Evolutionary conservation across 2,888 invertebrate species (phyloP), one percentile per base, ranked within the genome.

Genomic region (Stomorhina lunata): DNA sequence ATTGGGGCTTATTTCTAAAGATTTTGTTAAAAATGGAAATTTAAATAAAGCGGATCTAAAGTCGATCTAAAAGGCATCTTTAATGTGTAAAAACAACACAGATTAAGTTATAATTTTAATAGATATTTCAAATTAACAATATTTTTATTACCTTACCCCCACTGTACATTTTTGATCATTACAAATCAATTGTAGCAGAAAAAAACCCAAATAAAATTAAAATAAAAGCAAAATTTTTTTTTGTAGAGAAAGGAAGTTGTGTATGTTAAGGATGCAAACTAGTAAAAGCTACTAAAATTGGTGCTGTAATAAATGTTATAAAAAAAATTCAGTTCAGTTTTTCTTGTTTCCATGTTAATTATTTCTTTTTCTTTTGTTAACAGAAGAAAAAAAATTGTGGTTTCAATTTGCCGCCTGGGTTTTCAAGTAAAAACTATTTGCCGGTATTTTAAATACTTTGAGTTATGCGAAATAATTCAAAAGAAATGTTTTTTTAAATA

Each of bases 201-300:
- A 27, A 15, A 27, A 29, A 32, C 27, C 10, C 45, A 61, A 25
- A 29, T 15, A 15, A 3, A 12, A 53, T 25, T 4, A 5, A 34
- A 20, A 20, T 7, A 37, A 22, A 27, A 20, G 25, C 6, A 17
- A 71, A n/a, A 34, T n/a, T n/a, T n/a, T n/a, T n/a, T n/a, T n/a
- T n/a, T n/a, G n/a, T 4, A 59, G 22, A 59, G 25, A 59, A 59
- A 71, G 45, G 43, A 69, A 57, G 25, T 57, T 2, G 17, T 25
- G 45, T 34, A 25, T 25, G 45, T 34, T 17, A 59, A 71, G 71
- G 71, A 71, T 71, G 7, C n/a, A 59, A 6, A 32, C 10, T 27
- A 29, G 10, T 34, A 34, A 65, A 65, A 48, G 27, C n/a, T 4
- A 17, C 22, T 22, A 50, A 17, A 32, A 29, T 20, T 45, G n/a